phyloP scores from a whole-genome alignment of 2,888 invertebrate genomes.

The Calameuta pallipes region DNA sequence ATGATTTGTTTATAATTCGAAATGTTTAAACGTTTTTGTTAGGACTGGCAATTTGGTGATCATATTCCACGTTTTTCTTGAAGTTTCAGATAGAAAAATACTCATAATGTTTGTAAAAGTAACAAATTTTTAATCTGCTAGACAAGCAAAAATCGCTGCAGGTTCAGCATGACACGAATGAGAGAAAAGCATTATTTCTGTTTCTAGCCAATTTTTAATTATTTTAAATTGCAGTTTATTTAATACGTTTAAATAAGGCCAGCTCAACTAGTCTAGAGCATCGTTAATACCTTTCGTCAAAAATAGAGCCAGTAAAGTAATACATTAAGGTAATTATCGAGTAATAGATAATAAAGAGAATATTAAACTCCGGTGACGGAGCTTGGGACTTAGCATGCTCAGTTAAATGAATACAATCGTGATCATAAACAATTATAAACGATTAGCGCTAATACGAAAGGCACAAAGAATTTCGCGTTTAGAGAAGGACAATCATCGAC shows the following conservation, averaged over 20 bases:
- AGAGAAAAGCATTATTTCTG: conserved; percentile 40
- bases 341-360: conserved; percentile 36
- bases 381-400: conserved; percentile 67
- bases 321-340: conserved; percentile 33
- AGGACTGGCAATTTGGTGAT: background rate
- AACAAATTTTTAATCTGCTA: conserved; percentile 2
- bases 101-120: background rate
- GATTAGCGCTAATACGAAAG: conserved; percentile 35
- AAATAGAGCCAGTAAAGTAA: conserved; percentile 61
- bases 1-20: background rate
- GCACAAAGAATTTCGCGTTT: conserved; percentile 66
- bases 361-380: conserved; percentile 62
- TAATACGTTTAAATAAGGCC: conserved; percentile 53
- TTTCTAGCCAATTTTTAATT: conserved; percentile 53
- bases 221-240: conserved; percentile 51
- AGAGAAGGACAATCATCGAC: conserved; percentile 63
- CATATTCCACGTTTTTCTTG: background rate
- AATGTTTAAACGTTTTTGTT: background rate
- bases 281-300: conserved; percentile 45
- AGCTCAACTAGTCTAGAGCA: conserved; percentile 67
- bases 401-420: conserved; percentile 61
- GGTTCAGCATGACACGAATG: conserved; percentile 46
- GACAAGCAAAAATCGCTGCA: conserved; percentile 44
- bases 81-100: background rate
- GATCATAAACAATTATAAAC: conserved; percentile 48